These are phyloP conservation scores for Notodonta dromedarius DNA, from an alignment of 2,888 invertebrate species.

Conservation along the genomic window DNA sequence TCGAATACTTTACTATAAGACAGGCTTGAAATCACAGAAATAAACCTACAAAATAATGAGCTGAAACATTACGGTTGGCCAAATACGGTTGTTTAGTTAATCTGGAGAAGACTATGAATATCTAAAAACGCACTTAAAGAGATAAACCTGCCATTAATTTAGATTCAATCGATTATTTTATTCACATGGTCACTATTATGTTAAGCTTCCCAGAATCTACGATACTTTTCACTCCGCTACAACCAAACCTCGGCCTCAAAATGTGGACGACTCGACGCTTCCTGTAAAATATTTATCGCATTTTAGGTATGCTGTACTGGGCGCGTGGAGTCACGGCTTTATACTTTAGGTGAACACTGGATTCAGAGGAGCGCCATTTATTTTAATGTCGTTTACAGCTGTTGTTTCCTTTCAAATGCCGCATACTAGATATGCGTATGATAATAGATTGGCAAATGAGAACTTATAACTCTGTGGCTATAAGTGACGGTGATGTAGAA, in stretches of 20 bases:
- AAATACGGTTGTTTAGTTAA: too few species aligned
- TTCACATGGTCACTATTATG: too few species aligned
- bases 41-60: too few species aligned
- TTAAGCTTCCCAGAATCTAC: neutral
- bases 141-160: too few species aligned
- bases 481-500: neutral
- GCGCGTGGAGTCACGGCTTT: neutral
- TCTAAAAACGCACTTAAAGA: too few species aligned
- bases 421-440: neutral
- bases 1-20: too few species aligned
- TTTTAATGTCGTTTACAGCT: conserved; percentile 7
- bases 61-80: too few species aligned
- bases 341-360: conserved; percentile 4
- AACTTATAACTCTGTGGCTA: too few species aligned
- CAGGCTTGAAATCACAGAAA: too few species aligned
- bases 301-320: neutral
- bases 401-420: conserved; percentile 1
- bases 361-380: neutral
- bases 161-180: too few species aligned
- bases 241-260: neutral
- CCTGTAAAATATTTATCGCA: neutral
- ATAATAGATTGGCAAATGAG: neutral
- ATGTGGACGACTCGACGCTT: neutral
- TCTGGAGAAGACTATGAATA: too few species aligned
- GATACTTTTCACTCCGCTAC: neutral